These are phyloP conservation scores for Periophthalmodon schlosseri DNA, from an alignment of 2,113 vertebrate species.

Conservation along the genomic window DNA sequence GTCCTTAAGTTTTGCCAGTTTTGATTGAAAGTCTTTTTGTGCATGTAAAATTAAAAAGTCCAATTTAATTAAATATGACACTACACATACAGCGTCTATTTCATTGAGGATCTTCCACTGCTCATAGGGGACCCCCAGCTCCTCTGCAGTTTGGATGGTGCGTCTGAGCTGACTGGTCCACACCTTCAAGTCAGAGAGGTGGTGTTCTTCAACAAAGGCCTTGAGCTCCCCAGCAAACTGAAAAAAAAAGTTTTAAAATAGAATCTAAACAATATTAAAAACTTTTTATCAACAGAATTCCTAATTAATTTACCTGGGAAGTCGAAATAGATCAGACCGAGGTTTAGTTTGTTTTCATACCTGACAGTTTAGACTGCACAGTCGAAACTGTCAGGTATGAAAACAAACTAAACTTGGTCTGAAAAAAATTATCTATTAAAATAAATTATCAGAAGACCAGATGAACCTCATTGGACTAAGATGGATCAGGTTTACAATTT, in stretches of 20 bases:
- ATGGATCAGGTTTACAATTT: background rate
- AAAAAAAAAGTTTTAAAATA: background rate
- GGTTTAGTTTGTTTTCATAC: too few relatives aligned
- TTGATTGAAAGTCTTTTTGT: background rate
- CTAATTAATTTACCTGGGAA: too few relatives aligned
- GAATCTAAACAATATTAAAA: background rate
- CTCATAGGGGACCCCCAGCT: conserved; percentile 88
- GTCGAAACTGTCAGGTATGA: too few relatives aligned
- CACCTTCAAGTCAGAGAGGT: conserved; percentile 90
- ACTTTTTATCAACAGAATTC: too few relatives aligned
- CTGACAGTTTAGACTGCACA: too few relatives aligned
- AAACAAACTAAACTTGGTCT: too few relatives aligned
- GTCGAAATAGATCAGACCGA: background rate
- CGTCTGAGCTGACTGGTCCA: conserved; percentile 97
- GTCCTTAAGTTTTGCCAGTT: too few relatives aligned
- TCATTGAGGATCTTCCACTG: conserved; percentile 99
- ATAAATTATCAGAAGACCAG: too few relatives aligned
- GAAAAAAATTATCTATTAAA: too few relatives aligned
- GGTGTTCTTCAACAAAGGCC: conserved; percentile 85
- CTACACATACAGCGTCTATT: conserved; percentile 88
- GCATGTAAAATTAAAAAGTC: too few relatives aligned
- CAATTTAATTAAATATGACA: too few relatives aligned
- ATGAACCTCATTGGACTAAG: too few relatives aligned
- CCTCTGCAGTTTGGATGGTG: conserved; percentile 95
- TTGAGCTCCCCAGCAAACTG: conserved; percentile 86